These are phyloP conservation scores for Ctena decussata DNA, from an alignment of 2,888 invertebrate genomes.

Conservation along the genomic window DNA sequence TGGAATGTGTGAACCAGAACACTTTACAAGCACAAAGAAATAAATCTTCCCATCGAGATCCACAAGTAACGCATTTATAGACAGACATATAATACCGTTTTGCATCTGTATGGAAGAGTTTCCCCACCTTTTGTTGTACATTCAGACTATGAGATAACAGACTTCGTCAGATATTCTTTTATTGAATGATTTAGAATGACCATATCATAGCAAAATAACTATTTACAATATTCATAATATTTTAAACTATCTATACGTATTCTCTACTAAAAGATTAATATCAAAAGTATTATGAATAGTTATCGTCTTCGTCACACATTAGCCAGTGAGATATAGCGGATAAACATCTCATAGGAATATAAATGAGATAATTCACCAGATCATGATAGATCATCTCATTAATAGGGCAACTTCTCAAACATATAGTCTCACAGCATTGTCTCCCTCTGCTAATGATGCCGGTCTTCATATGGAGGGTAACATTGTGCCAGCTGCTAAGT, in stretches of 20 bases:
- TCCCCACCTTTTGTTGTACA: background rate
- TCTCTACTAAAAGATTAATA: background rate
- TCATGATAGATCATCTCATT: background rate
- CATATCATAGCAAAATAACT: background rate
- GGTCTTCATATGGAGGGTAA: no score
- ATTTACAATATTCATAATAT: conserved; percentile 1
- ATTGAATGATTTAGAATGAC: background rate
- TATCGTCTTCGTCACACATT: background rate
- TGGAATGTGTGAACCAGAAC: background rate
- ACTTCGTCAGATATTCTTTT: background rate
- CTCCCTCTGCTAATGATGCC: no score
- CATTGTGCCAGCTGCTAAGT: no score
- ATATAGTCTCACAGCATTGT: no score
- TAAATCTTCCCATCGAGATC: background rate
- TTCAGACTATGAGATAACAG: background rate
- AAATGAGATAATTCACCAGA: background rate
- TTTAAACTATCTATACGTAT: background rate
- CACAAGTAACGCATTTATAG: conserved; percentile 6
- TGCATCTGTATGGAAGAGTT: background rate
- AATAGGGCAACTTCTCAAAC: no score
- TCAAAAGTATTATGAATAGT: background rate
- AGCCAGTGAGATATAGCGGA: background rate
- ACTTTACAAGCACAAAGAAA: background rate
- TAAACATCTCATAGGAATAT: background rate
- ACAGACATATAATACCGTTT: background rate